phyloP scores from a whole-genome alignment of 2,888 invertebrate species.

The Punctoribates punctum region DNA sequence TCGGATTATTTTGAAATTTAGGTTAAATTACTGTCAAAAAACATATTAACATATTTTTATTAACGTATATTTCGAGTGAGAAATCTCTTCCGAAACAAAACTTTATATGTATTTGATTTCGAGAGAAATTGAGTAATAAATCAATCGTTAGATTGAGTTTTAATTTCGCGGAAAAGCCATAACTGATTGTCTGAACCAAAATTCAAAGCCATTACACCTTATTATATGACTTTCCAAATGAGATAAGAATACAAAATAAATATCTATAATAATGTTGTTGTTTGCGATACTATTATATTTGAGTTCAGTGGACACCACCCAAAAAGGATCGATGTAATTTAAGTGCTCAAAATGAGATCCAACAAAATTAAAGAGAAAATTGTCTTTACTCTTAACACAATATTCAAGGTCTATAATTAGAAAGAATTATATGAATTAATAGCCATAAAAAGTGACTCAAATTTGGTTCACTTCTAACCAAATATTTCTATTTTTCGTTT shows the following conservation, averaged over 20 bases:
- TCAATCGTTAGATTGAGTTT: no score
- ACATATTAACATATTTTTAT: background rate
- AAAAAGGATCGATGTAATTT: background rate
- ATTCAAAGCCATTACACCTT: background rate
- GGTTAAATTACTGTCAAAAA: background rate
- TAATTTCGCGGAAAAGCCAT: no score
- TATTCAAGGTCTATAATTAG: slow-evolving; percentile 6
- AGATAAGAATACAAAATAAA: background rate
- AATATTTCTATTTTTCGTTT: background rate
- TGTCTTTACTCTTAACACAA: background rate
- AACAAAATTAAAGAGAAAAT: background rate
- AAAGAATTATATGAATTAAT: background rate
- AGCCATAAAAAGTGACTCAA: background rate
- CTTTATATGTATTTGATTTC: background rate
- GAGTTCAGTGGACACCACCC: slow-evolving; percentile 17
- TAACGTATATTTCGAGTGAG: background rate
- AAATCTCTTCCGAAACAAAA: background rate
- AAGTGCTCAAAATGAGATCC: background rate
- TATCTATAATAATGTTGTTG: background rate
- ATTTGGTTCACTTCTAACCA: background rate
- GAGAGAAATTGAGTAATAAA: background rate
- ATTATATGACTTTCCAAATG: background rate
- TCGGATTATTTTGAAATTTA: background rate
- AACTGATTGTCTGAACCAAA: no score
- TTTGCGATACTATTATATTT: background rate